Percentiles rank a stretch among this genome's conserved stretches.
Conservation (phyloP, 35 echinoderm and acorn worm species). For the Heliocidaris tuberculata region DNA sequence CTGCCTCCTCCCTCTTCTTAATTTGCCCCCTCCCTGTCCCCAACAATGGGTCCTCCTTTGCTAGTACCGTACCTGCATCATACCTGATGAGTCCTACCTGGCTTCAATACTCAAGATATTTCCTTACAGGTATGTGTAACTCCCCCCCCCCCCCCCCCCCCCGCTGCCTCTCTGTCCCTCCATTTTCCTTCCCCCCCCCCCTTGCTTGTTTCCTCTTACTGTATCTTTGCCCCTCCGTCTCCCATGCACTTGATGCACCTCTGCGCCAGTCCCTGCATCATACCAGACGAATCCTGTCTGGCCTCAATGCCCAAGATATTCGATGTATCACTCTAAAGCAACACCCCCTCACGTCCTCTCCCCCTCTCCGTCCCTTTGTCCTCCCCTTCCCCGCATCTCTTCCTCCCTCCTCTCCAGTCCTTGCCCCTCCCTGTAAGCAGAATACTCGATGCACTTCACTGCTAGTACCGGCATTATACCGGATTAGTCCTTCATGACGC, state of each 20-base stretch:
- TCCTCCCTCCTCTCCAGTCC: too few relatives aligned
- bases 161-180: too few relatives aligned
- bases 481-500: slow-evolving; percentile 71
- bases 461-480: slow-evolving; percentile 88
- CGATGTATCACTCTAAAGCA: slow-evolving; percentile 6
- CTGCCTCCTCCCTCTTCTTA: neutral
- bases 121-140: neutral
- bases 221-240: too few relatives aligned
- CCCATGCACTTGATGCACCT: slow-evolving; percentile 44
- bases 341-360: neutral
- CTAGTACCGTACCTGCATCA: slow-evolving; percentile 90
- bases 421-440: too few relatives aligned
- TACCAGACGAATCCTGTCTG: slow-evolving; percentile 90
- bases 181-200: too few relatives aligned
- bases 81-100: slow-evolving; percentile 93
- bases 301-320: slow-evolving; percentile 89
- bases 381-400: too few relatives aligned
- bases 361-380: too few relatives aligned
- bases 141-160: neutral
- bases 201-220: too few relatives aligned
- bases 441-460: slow-evolving; percentile 59
- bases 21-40: neutral
- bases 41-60: neutral
- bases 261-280: slow-evolving; percentile 85
- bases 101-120: slow-evolving; percentile 94